Evolutionary conservation across 2,888 invertebrate genomes (phyloP).

Genomic region (Rhabditoides inermis): DNA sequence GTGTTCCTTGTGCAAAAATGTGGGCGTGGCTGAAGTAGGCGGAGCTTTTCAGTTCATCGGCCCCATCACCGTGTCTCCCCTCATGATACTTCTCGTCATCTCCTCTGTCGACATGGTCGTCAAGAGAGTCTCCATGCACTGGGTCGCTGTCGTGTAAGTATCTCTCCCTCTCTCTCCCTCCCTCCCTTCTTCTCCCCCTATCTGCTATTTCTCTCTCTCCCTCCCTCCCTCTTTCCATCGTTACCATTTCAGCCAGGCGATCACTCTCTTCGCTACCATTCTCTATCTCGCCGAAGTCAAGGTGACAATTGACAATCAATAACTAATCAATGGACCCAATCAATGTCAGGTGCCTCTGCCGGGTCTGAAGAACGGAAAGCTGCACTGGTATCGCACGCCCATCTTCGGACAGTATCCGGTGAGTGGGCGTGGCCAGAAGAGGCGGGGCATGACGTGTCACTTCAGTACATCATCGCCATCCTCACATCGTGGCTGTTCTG

Average conservation of each 20-base stretch:
- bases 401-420: conserved; percentile 50
- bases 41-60: conserved; percentile 19
- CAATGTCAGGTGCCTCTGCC: conserved; percentile 48
- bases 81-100: conserved; percentile 46
- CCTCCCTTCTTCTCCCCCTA: neutral
- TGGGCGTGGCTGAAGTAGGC: too few species aligned
- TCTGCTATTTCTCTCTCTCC: neutral
- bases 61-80: conserved; percentile 40
- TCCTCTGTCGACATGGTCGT: conserved; percentile 43
- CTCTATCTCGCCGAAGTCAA: conserved; percentile 43
- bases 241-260: conserved; percentile 31
- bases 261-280: conserved; percentile 44
- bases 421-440: conserved; percentile 1
- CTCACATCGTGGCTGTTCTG: conserved; percentile 48
- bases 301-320: too few species aligned
- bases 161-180: neutral
- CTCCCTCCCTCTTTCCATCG: neutral
- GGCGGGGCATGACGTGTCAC: neutral
- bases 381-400: conserved; percentile 33
- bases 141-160: conserved; percentile 42
- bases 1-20: too few species aligned
- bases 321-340: too few species aligned
- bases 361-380: conserved; percentile 31
- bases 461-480: conserved; percentile 48
- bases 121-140: conserved; percentile 40